Conservation (phyloP, 2,113 vertebrate species). For the Brachyistius frenatus region DNA sequence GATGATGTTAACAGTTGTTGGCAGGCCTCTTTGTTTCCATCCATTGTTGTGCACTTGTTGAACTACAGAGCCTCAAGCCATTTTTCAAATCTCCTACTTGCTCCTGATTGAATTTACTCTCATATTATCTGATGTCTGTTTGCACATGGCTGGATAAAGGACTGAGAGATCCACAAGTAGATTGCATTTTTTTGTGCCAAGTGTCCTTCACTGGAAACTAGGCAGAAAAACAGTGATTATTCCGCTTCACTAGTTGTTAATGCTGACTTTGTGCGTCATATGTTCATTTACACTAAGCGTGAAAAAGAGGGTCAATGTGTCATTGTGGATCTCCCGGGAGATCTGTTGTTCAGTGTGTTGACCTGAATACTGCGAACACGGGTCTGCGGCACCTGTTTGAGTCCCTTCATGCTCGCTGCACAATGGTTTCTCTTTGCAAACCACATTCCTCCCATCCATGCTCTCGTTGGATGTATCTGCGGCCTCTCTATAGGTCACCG, state of each 20-base stretch:
- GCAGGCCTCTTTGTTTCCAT: neutral
- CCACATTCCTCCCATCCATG: conserved; percentile 23
- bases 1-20: neutral
- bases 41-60: conserved; percentile 52
- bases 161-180: conserved; percentile 13
- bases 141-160: neutral
- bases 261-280: conserved; percentile 68
- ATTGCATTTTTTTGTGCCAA: conserved; percentile 1
- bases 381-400: conserved; percentile 77
- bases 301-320: conserved; percentile 79
- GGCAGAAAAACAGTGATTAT: conserved; percentile 42
- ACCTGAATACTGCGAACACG: conserved; percentile 65
- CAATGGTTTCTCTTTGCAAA: neutral
- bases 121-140: neutral
- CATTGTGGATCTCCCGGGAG: conserved; percentile 60
- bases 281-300: conserved; percentile 70
- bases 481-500: conserved; percentile 45
- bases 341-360: conserved; percentile 59
- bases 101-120: neutral
- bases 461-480: conserved; percentile 8
- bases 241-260: conserved; percentile 55
- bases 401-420: conserved; percentile 56
- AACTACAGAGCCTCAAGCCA: neutral
- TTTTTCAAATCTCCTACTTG: conserved; percentile 4
- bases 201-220: conserved; percentile 13